Conservation (phyloP, 2,113 vertebrate genomes). For the cat (Felis catus) region DNA sequence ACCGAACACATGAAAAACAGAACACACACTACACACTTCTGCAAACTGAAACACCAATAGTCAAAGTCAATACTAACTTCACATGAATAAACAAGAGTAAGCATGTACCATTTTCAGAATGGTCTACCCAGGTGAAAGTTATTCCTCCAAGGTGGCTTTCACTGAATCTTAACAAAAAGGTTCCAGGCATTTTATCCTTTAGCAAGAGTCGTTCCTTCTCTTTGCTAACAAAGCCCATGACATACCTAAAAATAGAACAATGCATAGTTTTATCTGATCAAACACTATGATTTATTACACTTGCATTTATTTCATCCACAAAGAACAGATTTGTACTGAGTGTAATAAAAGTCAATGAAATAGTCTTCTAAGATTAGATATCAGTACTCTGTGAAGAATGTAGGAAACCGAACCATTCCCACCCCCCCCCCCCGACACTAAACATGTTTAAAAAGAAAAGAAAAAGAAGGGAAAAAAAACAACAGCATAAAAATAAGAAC, state of each 20-base stretch:
- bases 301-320: neutral
- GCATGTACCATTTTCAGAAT: conserved; percentile 89
- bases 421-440: neutral
- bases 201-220: conserved; percentile 94
- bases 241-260: conserved; percentile 84
- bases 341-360: neutral
- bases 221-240: conserved; percentile 99
- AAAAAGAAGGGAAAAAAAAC: neutral
- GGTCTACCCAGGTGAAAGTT: conserved; percentile 98
- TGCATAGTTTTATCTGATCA: neutral
- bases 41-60: neutral
- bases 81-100: neutral
- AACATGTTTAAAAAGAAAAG: neutral
- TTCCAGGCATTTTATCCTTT: conserved; percentile 93
- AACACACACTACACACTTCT: neutral
- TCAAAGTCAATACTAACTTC: neutral
- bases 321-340: neutral
- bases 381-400: neutral
- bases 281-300: neutral
- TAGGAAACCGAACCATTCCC: neutral
- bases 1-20: neutral
- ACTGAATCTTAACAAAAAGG: conserved; percentile 96
- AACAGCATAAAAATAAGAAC: neutral
- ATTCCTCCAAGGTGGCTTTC: conserved; percentile 98
- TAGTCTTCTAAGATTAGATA: neutral